phyloP scores from a whole-genome alignment of 2,888 invertebrate species.

The Calameuta idolon region DNA sequence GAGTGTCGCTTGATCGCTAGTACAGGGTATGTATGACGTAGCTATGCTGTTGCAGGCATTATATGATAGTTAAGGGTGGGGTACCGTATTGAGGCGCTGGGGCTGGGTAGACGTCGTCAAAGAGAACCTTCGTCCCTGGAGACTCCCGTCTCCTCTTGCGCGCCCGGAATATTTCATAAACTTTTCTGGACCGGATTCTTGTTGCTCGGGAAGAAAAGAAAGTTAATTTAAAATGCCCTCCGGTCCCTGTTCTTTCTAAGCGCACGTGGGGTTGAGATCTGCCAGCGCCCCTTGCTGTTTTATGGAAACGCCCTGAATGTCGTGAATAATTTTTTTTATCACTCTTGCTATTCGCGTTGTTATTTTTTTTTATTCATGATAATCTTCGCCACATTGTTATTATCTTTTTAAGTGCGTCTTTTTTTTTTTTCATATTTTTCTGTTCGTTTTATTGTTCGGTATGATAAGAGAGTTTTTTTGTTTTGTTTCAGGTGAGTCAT shows the following conservation, averaged over 20 bases:
- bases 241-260: constrained; percentile 10
- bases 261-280: background rate
- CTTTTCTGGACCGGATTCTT: constrained; percentile 17
- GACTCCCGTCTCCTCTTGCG: constrained; percentile 19
- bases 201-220: constrained; percentile 17
- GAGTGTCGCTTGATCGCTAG: constrained; percentile 1
- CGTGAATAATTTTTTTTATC: background rate
- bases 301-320: background rate
- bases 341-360: background rate
- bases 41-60: background rate
- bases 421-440: background rate
- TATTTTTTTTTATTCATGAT: background rate
- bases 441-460: background rate
- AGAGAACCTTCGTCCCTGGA: constrained; percentile 21
- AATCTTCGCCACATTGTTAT: background rate
- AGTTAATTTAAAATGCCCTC: constrained; percentile 24
- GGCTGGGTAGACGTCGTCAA: constrained; percentile 7
- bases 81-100: background rate
- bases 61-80: background rate
- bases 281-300: background rate
- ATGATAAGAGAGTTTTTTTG: background rate
- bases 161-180: constrained; percentile 32
- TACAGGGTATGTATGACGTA: background rate
- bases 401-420: no score
- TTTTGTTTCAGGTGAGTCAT: background rate